Conservation (phyloP, 2,888 invertebrate species). For the Catocala nupta region DNA sequence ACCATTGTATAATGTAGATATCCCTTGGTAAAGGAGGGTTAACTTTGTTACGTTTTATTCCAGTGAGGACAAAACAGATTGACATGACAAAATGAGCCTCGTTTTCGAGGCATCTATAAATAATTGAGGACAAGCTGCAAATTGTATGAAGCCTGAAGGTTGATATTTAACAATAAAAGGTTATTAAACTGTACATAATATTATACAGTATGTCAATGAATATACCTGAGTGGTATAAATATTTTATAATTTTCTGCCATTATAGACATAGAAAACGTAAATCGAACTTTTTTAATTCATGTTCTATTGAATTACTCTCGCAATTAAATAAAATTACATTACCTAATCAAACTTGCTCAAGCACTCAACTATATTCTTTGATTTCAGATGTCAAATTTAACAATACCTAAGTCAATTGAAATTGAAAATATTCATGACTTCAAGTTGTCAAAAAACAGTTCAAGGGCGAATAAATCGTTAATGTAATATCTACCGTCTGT, state of each 20-base stretch:
- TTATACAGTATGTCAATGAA: no score
- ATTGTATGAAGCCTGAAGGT: background rate
- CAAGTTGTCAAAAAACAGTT: no score
- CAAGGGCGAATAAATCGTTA: no score
- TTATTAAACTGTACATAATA: background rate
- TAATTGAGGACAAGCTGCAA: conserved; percentile 37
- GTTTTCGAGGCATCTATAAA: conserved; percentile 47
- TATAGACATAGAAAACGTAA: background rate
- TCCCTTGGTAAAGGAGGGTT: conserved; percentile 31
- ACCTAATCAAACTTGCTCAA: background rate
- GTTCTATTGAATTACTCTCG: no score
- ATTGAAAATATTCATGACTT: no score
- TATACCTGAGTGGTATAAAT: no score
- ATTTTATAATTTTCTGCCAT: no score
- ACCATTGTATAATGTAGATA: conserved; percentile 25
- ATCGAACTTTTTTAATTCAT: no score
- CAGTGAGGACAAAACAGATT: conserved; percentile 46
- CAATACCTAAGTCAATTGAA: no score
- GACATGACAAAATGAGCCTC: conserved; percentile 49
- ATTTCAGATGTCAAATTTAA: no score
- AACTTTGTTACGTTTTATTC: conserved; percentile 43
- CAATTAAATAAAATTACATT: background rate
- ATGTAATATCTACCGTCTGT: no score
- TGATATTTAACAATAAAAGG: background rate
- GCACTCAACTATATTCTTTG: background rate